Percentiles rank a stretch among this genome's conserved stretches.
These are phyloP conservation scores for Zaprionus taronus DNA, from an alignment of 1,140 invertebrate genomes.

Conservation along the genomic window DNA sequence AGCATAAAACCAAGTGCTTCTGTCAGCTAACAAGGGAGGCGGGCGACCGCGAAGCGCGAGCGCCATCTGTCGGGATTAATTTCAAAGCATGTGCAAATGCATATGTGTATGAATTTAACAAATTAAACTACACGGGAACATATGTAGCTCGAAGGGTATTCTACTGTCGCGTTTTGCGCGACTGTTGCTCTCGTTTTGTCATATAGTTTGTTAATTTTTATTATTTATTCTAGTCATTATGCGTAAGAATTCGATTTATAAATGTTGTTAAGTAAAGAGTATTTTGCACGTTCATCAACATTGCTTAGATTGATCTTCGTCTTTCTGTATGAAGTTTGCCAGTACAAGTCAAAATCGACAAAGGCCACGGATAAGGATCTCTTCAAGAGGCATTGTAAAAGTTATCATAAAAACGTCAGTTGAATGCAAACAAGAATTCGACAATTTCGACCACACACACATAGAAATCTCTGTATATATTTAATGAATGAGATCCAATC, in stretches of 20 bases:
- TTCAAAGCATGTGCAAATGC: too few relatives aligned
- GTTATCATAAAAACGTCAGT: constrained; percentile 61
- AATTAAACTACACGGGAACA: too few relatives aligned
- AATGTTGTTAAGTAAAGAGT: not conserved
- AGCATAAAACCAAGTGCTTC: too few relatives aligned
- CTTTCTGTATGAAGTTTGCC: not conserved
- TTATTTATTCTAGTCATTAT: too few relatives aligned
- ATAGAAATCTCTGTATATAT: constrained; percentile 5
- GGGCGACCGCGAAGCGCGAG: too few relatives aligned
- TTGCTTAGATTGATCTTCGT: not conserved
- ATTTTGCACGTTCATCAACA: not conserved
- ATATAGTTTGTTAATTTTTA: too few relatives aligned
- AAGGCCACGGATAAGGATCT: constrained; percentile 57
- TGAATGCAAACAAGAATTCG: constrained; percentile 7
- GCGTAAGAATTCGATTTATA: not conserved
- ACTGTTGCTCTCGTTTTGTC: too few relatives aligned
- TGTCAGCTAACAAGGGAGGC: too few relatives aligned
- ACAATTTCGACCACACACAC: constrained; percentile 26
- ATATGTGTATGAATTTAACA: too few relatives aligned
- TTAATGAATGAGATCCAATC: not conserved
- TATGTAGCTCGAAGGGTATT: too few relatives aligned
- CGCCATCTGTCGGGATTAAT: too few relatives aligned
- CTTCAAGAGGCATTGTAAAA: constrained; percentile 47
- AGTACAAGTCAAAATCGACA: constrained; percentile 19
- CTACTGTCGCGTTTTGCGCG: too few relatives aligned